Evolutionary conservation across 2,888 invertebrate genomes (phyloP).

Genomic region (Strigamia maritima): DNA sequence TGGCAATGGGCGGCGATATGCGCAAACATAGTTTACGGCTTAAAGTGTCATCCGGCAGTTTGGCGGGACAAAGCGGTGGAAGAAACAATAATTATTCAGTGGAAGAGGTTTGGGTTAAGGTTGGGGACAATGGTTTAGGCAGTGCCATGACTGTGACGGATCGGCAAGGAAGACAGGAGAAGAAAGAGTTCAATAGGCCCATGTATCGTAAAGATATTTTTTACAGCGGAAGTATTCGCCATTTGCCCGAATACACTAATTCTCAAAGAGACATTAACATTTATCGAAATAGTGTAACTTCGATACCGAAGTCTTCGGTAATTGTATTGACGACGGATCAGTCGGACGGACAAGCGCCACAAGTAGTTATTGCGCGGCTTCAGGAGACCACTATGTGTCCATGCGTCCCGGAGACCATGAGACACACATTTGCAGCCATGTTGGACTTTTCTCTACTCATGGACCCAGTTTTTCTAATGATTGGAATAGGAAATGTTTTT

Average conservation of each 20-base stretch:
- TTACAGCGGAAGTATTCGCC: conserved; percentile 91
- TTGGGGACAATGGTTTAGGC: conserved; percentile 37
- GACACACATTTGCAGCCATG: conserved; percentile 70
- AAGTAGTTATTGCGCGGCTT: conserved; percentile 37
- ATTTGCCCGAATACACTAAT: conserved; percentile 82
- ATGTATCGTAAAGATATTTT: conserved; percentile 94
- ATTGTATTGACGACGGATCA: conserved; percentile 38
- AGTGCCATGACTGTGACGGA: conserved; percentile 41
- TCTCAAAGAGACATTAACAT: conserved; percentile 85
- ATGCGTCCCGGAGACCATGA: conserved; percentile 51
- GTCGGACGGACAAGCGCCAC: conserved; percentile 35
- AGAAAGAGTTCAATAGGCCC: conserved; percentile 75
- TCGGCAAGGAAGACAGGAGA: conserved; percentile 52
- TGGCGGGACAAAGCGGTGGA: conserved; percentile 26
- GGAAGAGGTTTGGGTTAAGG: conserved; percentile 47
- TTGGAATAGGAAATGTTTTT: conserved; percentile 89
- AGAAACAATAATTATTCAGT: conserved; percentile 57
- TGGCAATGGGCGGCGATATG: conserved; percentile 73
- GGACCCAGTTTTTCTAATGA: conserved; percentile 85
- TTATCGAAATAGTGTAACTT: conserved; percentile 86
- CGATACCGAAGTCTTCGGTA: conserved; percentile 64
- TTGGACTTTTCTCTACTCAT: conserved; percentile 82
- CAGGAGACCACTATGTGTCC: conserved; percentile 44
- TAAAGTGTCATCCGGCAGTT: conserved; percentile 54
- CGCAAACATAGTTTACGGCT: conserved; percentile 59